phyloP scores from a whole-genome alignment of 2,113 vertebrate genomes.

The Isurus oxyrinchus region DNA sequence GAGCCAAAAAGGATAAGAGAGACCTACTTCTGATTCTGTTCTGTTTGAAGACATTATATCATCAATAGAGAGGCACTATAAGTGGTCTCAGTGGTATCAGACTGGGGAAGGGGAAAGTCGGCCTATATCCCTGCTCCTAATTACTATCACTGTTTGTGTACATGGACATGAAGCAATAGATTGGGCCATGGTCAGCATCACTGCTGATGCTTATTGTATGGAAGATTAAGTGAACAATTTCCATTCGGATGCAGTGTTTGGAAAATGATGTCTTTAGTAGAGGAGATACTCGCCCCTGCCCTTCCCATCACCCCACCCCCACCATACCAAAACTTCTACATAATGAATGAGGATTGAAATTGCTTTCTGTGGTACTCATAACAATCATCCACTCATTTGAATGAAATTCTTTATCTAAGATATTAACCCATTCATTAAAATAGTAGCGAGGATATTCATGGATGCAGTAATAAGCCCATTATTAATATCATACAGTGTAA shows the following conservation, averaged over 20 bases:
- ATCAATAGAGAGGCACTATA: neutral
- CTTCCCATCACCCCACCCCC: too few relatives aligned
- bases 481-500: neutral
- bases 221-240: neutral
- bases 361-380: neutral
- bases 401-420: neutral
- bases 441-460: neutral
- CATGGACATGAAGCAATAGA: neutral
- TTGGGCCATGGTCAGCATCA: neutral
- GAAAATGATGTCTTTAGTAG: neutral
- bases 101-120: neutral
- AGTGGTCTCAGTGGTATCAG: neutral
- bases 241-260: neutral
- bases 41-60: neutral
- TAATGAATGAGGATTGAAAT: neutral
- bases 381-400: neutral
- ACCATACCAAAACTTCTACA: neutral
- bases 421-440: neutral
- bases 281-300: neutral
- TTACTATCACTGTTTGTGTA: too few relatives aligned
- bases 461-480: neutral
- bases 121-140: neutral
- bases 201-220: neutral
- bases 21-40: neutral
- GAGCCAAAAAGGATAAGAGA: neutral